Evolutionary conservation across 2,113 vertebrate species (phyloP).

Genomic region (Daphoenositta chrysoptera): DNA sequence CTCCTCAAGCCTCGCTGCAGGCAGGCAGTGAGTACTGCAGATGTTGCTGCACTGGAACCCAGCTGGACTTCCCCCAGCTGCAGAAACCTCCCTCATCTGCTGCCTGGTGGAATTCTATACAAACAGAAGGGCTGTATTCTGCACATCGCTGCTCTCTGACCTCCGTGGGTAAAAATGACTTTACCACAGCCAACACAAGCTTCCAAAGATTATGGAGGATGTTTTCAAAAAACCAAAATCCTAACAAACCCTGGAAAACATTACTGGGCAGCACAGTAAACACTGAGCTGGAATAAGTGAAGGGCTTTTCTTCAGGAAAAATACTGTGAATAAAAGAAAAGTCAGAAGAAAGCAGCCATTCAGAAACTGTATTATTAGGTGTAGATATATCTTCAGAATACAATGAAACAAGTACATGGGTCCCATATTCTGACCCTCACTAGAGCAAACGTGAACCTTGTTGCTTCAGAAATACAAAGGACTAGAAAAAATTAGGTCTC

Average conservation of each 20-base stretch:
- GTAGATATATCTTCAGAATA: neutral
- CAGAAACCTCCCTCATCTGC: neutral
- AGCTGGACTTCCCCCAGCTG: neutral
- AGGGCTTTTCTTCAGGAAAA: slow-evolving; percentile 3
- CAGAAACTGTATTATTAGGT: neutral
- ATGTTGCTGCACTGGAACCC: neutral
- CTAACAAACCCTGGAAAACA: neutral
- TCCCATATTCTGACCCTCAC: neutral
- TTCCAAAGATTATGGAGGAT: neutral
- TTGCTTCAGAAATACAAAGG: neutral
- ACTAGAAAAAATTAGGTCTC: neutral
- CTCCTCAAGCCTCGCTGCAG: neutral
- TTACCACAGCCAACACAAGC: neutral
- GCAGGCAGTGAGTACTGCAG: neutral
- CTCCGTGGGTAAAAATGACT: neutral
- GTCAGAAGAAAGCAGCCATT: slow-evolving; percentile 17
- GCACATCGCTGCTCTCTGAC: neutral
- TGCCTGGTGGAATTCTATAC: neutral
- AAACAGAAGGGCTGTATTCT: neutral
- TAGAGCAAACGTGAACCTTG: neutral
- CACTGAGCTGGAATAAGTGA: neutral
- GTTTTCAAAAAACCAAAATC: neutral
- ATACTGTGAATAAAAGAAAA: neutral
- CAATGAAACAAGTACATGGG: neutral
- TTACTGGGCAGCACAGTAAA: neutral